Evolutionary conservation across 2,888 invertebrate species (phyloP).

Genomic region (Rhopalosiphum nymphaeae): DNA sequence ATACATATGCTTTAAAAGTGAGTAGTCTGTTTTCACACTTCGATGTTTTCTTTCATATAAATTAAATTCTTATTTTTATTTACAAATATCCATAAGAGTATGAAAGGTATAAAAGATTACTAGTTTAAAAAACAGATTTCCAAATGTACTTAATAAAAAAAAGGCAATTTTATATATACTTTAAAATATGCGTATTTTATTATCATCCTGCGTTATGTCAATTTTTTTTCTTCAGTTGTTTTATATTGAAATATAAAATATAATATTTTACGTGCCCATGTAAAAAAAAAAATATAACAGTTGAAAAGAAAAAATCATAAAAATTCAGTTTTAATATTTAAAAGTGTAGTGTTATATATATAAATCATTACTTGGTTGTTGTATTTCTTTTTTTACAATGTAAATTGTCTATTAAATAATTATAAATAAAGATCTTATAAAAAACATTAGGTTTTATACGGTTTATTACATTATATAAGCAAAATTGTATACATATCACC

Average conservation of each 20-base stretch:
- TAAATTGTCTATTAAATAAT: background rate
- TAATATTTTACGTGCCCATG: background rate
- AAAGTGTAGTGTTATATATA: background rate
- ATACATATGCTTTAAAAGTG: too few species aligned
- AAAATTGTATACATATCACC: background rate
- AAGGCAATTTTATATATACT: background rate
- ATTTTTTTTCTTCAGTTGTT: background rate
- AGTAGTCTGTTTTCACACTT: background rate
- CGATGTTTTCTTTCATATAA: background rate
- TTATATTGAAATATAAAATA: background rate
- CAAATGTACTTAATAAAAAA: background rate
- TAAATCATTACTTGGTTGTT: background rate
- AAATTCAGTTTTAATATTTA: background rate
- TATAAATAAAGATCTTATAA: background rate
- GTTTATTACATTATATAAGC: conserved; percentile 2
- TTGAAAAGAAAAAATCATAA: background rate
- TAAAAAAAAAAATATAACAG: background rate
- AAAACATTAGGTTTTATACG: background rate
- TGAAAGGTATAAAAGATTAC: background rate
- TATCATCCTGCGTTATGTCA: background rate
- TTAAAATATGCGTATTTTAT: background rate
- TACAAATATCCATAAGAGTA: background rate
- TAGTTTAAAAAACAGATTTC: background rate
- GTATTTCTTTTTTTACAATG: background rate
- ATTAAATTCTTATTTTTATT: background rate